Base-by-base conservation (phyloP, 2,113 vertebrate genomes). In the Herpetotheres cachinnans region DNA sequence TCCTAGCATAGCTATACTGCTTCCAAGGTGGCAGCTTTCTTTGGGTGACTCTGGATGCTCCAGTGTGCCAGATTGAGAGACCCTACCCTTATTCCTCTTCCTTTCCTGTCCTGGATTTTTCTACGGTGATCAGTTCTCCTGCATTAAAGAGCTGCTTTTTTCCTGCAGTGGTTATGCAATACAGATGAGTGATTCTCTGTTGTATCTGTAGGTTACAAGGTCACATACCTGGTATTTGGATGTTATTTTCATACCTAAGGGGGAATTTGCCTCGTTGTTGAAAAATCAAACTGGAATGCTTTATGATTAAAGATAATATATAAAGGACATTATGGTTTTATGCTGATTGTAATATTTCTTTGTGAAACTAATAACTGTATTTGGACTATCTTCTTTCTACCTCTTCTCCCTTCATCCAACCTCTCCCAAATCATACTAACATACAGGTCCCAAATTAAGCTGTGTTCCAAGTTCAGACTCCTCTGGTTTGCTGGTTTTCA, bases 401-500 rank as follows among this genome's bases (percentile, higher is more conserved):
- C 14, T 10, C 8, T 44, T 81, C 42, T 74, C 26, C 6, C 44
- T 15, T 83, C 16, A 54, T 81, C 22, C 32, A 63, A 9, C 20
- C 5, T 26, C 8, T 96, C 67, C 46, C 54, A 86, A 86, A 80
- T 56, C 46, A 93, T 88, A 52, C 67, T 80, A 95, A 90, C 66
- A 56, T 2, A 25, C 2, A 50, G 24, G 22, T 63, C 34, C 38
- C 61, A 91, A 82, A 81, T 61, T 76, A 73, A 92, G 32, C 20
- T 44, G 20, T 50, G 17, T 21, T 83, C 26, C 32, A 82, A 82
- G 36, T 50, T 89, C 62, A 83, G 22, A 86, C 61, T 73, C 21
- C 72, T 91, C 71, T 17, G 22, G 16, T 93, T 95, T 71, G 24
- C n/a, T 91, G 54, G 18, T 90, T 97, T 98, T 95, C 91, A 94